Conservation (phyloP, 2,888 invertebrate genomes). For the Tetranychus piercei region DNA sequence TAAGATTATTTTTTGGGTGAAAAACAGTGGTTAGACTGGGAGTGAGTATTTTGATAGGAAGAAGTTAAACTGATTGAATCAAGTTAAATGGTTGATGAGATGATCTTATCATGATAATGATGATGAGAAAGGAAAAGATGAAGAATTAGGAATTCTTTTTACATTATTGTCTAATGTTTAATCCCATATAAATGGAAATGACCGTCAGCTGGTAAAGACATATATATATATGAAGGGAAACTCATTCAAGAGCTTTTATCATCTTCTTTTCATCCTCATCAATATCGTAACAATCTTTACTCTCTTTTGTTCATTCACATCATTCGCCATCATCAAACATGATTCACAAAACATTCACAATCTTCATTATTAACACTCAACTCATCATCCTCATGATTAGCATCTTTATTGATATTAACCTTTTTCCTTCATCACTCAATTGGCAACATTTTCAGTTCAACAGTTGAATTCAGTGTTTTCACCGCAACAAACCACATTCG, state of each 20-base stretch:
- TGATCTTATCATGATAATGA: background rate
- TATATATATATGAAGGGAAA: background rate
- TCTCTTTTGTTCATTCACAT: too few relatives aligned
- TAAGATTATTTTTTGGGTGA: background rate
- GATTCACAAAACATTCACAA: too few relatives aligned
- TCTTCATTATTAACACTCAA: too few relatives aligned
- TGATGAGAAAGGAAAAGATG: background rate
- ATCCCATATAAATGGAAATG: constrained; percentile 16
- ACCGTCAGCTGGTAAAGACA: constrained; percentile 10
- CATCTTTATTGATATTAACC: too few relatives aligned
- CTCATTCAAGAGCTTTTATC: background rate
- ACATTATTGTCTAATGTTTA: constrained; percentile 9
- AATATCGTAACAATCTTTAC: background rate
- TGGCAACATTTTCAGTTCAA: too few relatives aligned
- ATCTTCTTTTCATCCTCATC: background rate
- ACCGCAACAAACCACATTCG: too few relatives aligned
- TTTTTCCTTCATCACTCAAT: too few relatives aligned
- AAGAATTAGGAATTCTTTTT: background rate
- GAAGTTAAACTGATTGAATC: background rate
- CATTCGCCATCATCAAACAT: too few relatives aligned
- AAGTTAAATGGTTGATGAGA: background rate
- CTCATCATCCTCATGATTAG: too few relatives aligned
- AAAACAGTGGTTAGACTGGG: background rate
- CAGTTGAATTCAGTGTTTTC: too few relatives aligned
- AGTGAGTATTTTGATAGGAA: too few relatives aligned